These are phyloP conservation scores for Montipora cactus DNA, from an alignment of 64 coral and sea anemone genomes.

Conservation along the genomic window DNA sequence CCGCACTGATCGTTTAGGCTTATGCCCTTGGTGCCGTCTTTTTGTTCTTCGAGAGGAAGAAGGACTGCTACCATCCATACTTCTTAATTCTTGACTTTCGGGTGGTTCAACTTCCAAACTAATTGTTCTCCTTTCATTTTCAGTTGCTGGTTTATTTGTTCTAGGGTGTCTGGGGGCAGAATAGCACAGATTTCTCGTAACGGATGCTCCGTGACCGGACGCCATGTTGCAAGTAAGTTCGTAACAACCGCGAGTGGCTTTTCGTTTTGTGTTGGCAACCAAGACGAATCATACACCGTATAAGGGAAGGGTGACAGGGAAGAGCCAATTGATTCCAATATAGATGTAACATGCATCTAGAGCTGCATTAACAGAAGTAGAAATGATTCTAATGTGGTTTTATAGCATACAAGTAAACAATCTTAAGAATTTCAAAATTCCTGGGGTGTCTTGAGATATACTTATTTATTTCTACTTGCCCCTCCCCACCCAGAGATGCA, in stretches of 20 bases:
- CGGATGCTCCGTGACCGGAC: constrained; percentile 83
- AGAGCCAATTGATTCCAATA: not conserved
- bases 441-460: not conserved
- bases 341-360: not conserved
- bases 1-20: constrained; percentile 24
- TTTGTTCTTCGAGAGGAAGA: constrained; percentile 35
- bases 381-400: not conserved
- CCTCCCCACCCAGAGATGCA: not conserved
- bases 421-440: not conserved
- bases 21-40: constrained; percentile 23
- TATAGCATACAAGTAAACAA: not conserved
- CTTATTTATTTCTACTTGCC: too few species aligned
- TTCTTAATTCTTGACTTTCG: not conserved
- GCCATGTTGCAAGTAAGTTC: constrained; percentile 85
- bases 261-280: constrained; percentile 48
- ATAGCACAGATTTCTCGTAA: constrained; percentile 95
- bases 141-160: constrained; percentile 89
- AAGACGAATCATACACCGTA: not conserved
- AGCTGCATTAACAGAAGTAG: too few species aligned
- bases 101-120: constrained; percentile 61
- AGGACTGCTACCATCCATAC: constrained; percentile 45
- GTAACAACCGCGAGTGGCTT: constrained; percentile 33
- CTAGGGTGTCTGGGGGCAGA: constrained; percentile 90
- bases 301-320: not conserved
- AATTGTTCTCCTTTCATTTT: constrained; percentile 80